phyloP scores from a whole-genome alignment of 1,140 invertebrate species.

The Ectropis grisescens region DNA sequence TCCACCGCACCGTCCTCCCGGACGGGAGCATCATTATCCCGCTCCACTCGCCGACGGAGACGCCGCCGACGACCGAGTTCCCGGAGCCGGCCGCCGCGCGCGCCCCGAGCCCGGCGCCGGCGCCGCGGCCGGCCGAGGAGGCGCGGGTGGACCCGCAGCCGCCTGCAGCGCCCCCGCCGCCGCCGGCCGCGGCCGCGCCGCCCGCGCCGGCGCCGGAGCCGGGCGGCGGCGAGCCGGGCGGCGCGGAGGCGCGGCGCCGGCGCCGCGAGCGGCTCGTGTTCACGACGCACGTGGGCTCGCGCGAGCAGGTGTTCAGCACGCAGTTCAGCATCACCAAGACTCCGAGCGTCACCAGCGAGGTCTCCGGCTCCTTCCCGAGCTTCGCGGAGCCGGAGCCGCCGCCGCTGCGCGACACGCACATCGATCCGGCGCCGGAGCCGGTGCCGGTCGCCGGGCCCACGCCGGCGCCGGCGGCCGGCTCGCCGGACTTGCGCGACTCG shows the following conservation, averaged over 20 bases:
- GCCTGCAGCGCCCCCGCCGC: neutral
- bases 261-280: slow-evolving; percentile 43
- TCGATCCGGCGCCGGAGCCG: slow-evolving; percentile 2
- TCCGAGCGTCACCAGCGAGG: slow-evolving; percentile 53
- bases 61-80: slow-evolving; percentile 5
- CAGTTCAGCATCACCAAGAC: slow-evolving; percentile 62
- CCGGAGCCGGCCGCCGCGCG: slow-evolving; percentile 3
- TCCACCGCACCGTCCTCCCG: slow-evolving; percentile 49
- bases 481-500: slow-evolving; percentile 65
- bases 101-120: slow-evolving; percentile 2
- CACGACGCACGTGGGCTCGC: slow-evolving; percentile 50
- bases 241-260: slow-evolving; percentile 11
- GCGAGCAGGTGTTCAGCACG: slow-evolving; percentile 55
- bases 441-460: neutral
- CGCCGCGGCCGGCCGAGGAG: slow-evolving; percentile 2
- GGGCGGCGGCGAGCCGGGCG: slow-evolving; percentile 4
- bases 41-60: slow-evolving; percentile 67
- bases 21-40: slow-evolving; percentile 69
- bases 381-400: slow-evolving; percentile 34
- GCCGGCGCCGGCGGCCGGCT: slow-evolving; percentile 1
- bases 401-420: slow-evolving; percentile 14
- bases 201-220: neutral
- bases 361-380: slow-evolving; percentile 45
- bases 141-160: slow-evolving; percentile 2
- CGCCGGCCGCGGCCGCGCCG: slow-evolving; percentile 1